Evolutionary conservation across 2,113 vertebrate species (phyloP).

Genomic region (Danionella cerebrum): DNA sequence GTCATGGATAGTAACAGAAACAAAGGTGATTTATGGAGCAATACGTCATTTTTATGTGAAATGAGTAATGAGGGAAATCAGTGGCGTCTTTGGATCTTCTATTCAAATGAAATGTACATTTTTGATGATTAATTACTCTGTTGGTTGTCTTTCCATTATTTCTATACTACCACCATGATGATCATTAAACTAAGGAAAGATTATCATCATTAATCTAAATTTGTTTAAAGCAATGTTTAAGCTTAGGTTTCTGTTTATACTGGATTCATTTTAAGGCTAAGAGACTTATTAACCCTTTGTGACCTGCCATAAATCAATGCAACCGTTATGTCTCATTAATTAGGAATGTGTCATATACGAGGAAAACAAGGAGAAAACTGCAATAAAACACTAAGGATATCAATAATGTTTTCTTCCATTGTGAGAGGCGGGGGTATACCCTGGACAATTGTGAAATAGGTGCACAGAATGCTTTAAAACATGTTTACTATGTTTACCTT

Average conservation of each 20-base stretch:
- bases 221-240: slow-evolving; percentile 6
- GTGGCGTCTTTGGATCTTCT: neutral
- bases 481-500: too few relatives aligned
- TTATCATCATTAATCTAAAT: slow-evolving; percentile 2
- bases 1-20: neutral
- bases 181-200: slow-evolving; percentile 24
- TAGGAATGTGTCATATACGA: too few relatives aligned
- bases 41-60: neutral
- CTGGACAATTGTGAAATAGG: too few relatives aligned
- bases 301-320: too few relatives aligned
- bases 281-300: too few relatives aligned
- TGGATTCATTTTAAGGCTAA: too few relatives aligned
- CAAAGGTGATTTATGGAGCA: neutral
- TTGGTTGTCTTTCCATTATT: slow-evolving; percentile 11
- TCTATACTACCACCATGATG: neutral
- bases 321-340: too few relatives aligned
- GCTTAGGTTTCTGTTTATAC: neutral
- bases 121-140: neutral
- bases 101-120: neutral
- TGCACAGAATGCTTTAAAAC: too few relatives aligned
- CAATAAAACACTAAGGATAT: too few relatives aligned
- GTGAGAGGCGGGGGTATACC: too few relatives aligned
- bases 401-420: too few relatives aligned
- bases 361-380: too few relatives aligned
- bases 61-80: neutral